Evolutionary conservation across 2,888 invertebrate species (phyloP), one percentile per base, ranked within the genome.

Genomic region (Ctena decussata): DNA sequence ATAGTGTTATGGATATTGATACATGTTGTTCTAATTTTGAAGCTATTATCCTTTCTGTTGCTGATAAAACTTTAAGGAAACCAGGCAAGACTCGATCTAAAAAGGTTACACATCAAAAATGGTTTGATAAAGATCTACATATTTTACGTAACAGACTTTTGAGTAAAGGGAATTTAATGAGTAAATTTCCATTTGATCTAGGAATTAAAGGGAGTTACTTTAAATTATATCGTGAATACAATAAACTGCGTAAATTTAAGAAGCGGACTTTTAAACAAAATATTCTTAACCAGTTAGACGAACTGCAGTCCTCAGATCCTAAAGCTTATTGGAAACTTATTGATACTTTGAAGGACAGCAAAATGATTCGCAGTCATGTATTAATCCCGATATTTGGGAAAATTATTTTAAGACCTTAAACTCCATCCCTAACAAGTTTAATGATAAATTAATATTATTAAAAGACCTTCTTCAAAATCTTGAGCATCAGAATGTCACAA

Each of bases 131-230:
- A 21, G 65, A 65, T 65, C 35, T 65, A 35, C 18, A 65, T 35
- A 35, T 65, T 65, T 21, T 65, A 18, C 32, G 30, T 18, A 65
- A 18, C 35, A 65, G 65, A 65, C 65, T 65, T 65, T 35, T 65
- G 35, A 65, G 21, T 65, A 35, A 65, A 18, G 65, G 65, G 1
- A 65, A 18, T 18, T 65, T 65, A 35, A 65, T 65, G 65, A 65
- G 65, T 65, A 65, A 65, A 65, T 65, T 65, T 65, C 35, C 65
- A 32, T 65, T 65, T 65, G 65, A 65, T 35, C 65, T 35, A 65
- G 65, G 65, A 6, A 65, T 65, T 35, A 65, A 65, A 21, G 65
- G 65, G 15, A 35, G 18, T 65, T 65, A 65, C 35, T 65, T 35
- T 35, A 65, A 60, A 65, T 18, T 35, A 35, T 65, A 65, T 65